Evolutionary conservation across 2,797 vertebrate genomes (phyloP).

Genomic region (Rhincodon typus): DNA sequence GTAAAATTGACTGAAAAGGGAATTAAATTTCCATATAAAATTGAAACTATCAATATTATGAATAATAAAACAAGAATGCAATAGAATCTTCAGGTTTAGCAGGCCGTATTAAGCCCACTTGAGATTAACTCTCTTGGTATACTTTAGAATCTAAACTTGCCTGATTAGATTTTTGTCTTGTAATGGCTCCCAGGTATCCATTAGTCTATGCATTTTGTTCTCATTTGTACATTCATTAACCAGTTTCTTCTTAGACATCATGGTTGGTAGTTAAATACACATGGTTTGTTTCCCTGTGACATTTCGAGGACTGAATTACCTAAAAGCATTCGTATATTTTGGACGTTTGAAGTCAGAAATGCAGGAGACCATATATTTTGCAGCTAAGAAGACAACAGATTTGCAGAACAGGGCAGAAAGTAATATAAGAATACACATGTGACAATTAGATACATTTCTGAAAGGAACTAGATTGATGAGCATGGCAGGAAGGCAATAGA

Average conservation of each 20-base stretch:
- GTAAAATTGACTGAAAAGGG: slow-evolving; percentile 15
- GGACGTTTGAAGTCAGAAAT: neutral
- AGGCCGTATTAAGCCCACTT: neutral
- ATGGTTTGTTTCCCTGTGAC: neutral
- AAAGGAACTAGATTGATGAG: slow-evolving; percentile 18
- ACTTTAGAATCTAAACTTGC: neutral
- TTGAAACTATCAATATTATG: neutral
- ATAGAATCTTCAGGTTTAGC: neutral
- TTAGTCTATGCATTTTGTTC: neutral
- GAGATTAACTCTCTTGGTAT: neutral
- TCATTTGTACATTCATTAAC: neutral
- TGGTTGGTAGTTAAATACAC: neutral
- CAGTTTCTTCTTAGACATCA: neutral
- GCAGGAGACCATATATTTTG: neutral
- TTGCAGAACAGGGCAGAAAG: neutral
- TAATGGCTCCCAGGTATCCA: slow-evolving; percentile 4
- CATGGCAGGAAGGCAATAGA: neutral
- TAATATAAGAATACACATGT: neutral
- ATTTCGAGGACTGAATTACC: neutral
- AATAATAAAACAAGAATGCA: slow-evolving; percentile 8
- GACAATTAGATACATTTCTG: neutral
- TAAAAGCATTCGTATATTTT: neutral
- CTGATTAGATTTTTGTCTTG: neutral
- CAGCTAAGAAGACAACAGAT: neutral
- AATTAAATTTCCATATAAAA: slow-evolving; percentile 27